phyloP scores from a whole-genome alignment of 2,797 vertebrate species.

The Betta splendens region DNA sequence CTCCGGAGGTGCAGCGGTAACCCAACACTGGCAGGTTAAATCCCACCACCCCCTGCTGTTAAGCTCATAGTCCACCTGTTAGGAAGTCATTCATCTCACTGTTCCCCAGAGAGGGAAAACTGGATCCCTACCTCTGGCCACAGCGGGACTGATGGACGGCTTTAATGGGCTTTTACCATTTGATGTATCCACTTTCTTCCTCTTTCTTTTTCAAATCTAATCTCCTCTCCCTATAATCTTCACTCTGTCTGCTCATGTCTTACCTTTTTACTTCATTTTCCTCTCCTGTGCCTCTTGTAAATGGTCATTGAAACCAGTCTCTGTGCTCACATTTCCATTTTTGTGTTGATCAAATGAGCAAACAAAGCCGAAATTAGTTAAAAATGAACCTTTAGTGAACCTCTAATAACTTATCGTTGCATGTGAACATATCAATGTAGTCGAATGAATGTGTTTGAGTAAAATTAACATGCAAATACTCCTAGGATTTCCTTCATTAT shows the following conservation, averaged over 20 bases:
- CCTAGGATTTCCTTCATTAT: no score
- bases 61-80: conserved; percentile 70
- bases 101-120: conserved; percentile 52
- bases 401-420: no score
- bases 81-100: conserved; percentile 74
- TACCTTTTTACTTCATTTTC: no score
- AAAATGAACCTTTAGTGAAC: no score
- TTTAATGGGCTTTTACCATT: conserved; percentile 56
- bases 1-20: conserved; percentile 70
- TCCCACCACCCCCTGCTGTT: conserved; percentile 23
- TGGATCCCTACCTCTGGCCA: conserved; percentile 54
- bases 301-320: no score
- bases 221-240: conserved; percentile 27
- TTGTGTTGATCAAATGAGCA: no score
- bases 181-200: conserved; percentile 42
- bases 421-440: no score
- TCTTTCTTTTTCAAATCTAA: conserved; percentile 27
- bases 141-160: conserved; percentile 40
- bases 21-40: conserved; percentile 62
- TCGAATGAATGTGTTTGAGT: no score
- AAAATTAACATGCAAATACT: no score
- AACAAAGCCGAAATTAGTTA: no score
- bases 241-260: no score
- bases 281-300: conserved; percentile 7
- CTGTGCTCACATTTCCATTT: not conserved